phyloP scores from a whole-genome alignment of 92 coral and sea anemone species.

The Desmophyllum pertusum region DNA sequence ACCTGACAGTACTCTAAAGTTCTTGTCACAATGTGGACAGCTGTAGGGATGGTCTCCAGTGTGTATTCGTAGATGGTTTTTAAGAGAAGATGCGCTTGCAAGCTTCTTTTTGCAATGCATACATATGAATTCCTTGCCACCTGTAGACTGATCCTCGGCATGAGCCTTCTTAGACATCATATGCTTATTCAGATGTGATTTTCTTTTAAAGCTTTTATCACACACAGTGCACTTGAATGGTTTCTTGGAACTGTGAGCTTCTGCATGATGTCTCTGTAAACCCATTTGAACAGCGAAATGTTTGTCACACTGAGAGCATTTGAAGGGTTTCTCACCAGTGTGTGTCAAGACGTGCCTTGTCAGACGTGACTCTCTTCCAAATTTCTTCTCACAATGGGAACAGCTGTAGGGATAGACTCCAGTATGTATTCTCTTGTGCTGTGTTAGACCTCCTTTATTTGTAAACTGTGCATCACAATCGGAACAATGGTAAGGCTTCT shows the following conservation, averaged over 20 bases:
- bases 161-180: too few relatives aligned
- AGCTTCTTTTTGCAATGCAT: background rate
- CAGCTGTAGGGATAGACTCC: background rate
- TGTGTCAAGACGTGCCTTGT: background rate
- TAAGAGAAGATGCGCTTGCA: background rate
- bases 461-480: too few relatives aligned
- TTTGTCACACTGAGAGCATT: constrained; percentile 11
- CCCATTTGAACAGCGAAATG: background rate
- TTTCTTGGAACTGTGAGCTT: background rate
- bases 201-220: background rate
- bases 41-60: constrained; percentile 18
- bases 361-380: background rate
- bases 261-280: background rate
- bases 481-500: background rate
- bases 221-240: background rate
- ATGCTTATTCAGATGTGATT: too few relatives aligned
- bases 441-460: too few relatives aligned
- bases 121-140: constrained; percentile 1
- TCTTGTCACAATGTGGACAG: constrained; percentile 1
- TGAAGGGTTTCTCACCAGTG: background rate
- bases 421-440: background rate
- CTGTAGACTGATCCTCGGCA: too few relatives aligned
- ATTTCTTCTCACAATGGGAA: background rate
- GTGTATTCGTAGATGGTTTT: background rate
- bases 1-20: background rate